phyloP scores from a whole-genome alignment of 2,888 invertebrate species.

The Rhopalosiphum nymphaeae region DNA sequence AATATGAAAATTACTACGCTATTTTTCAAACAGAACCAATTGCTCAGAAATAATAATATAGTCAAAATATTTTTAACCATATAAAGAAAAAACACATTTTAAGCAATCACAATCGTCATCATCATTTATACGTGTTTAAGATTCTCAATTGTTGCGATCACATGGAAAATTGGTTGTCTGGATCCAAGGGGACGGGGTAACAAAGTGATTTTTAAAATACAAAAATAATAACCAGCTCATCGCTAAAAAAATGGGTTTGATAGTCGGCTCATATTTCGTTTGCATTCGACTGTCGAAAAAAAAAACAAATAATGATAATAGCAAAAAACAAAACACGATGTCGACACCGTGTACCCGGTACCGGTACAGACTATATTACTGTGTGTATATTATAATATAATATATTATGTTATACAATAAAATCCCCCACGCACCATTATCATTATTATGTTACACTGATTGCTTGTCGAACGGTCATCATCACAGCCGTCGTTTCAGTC shows the following conservation, averaged over 20 bases:
- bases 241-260: neutral
- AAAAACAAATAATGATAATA: neutral
- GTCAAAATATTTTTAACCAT: neutral
- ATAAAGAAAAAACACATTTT: neutral
- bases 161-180: neutral
- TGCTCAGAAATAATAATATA: neutral
- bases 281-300: neutral
- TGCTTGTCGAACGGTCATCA: constrained; percentile 2
- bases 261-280: neutral
- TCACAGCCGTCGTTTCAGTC: neutral
- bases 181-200: neutral
- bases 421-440: neutral
- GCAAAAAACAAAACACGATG: neutral
- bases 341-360: neutral
- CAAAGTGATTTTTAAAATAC: neutral
- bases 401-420: neutral
- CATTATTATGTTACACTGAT: constrained; percentile 2
- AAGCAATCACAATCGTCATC: neutral
- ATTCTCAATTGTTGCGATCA: neutral
- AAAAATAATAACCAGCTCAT: neutral
- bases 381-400: neutral
- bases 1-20: neutral
- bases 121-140: neutral
- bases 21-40: neutral
- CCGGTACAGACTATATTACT: neutral